Evolutionary conservation across 2,888 invertebrate species (phyloP), one percentile per base, ranked within the genome.

Genomic region (Troides helena): DNA sequence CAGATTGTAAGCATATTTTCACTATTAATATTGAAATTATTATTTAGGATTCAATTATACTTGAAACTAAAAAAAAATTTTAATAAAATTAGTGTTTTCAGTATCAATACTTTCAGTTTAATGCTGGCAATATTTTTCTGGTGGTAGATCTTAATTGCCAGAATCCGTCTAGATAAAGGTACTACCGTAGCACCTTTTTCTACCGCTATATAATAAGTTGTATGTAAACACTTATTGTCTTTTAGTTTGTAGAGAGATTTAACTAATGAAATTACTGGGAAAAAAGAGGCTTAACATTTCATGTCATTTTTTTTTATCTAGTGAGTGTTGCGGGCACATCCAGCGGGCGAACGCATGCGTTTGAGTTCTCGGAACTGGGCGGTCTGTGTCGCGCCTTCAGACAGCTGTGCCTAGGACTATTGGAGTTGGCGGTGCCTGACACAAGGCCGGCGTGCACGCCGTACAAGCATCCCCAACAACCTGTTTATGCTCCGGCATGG

Each of bases 401-500:
- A 67, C 96, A 97, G 72, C 95, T 97, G 7, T 97, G 97, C 77
- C 90, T 98, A 23, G 98, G 98, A 0, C 92, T 98, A 14, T 96
- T 98, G 12, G 97, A 98, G 81, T 89, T 98, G 64, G 97, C 97
- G 0, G 97, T 96, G 81, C 97, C 97, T 0, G 97, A 97, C 79
- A 94, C 95, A 0, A 90, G 96, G 74, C 95, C 95, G 0, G 92
- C 30, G 72, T 74, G 5, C 77, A 77, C 63, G 43, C 63, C 60
- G 25, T 70, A 70, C 63, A 56, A 25, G 60, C 58, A 66, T 25
- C 18, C 57, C 36, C 77, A 78, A 3, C 80, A 80, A 68, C 69
- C 79, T 2, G 74, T 92, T 62, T 89, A 93, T 70, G 95, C 95
- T 67, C 94, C 95, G 69, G 94, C 95, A 23, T 97, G 97, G 97